Evolutionary conservation across 2,888 invertebrate species (phyloP).

Genomic region (Sesia apiformis): DNA sequence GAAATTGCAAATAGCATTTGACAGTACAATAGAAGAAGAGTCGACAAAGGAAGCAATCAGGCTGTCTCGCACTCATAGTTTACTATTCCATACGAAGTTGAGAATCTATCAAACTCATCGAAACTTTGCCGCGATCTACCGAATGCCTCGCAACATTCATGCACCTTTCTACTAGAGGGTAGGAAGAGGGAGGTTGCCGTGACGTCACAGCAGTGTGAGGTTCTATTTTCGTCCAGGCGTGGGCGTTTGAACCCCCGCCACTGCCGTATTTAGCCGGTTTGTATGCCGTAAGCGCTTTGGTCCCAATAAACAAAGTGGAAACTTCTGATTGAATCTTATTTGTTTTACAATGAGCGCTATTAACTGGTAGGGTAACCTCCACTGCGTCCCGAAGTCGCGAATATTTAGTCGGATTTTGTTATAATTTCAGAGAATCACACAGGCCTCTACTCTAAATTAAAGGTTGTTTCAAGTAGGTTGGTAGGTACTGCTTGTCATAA

Average conservation of each 20-base stretch:
- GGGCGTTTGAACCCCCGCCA: constrained; percentile 14
- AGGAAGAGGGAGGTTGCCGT: neutral
- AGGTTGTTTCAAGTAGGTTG: no score
- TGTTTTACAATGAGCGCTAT: neutral
- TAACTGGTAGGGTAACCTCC: neutral
- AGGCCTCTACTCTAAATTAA: no score
- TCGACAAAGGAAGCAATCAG: no score
- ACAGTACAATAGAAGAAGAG: no score
- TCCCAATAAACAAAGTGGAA: neutral
- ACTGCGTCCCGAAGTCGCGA: no score
- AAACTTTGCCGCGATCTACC: neutral
- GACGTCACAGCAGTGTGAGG: constrained; percentile 30
- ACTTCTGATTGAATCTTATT: neutral
- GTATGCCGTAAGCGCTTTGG: neutral
- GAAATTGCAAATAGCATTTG: no score
- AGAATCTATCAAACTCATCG: neutral
- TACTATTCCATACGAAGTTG: neutral
- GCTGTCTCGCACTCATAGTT: no score
- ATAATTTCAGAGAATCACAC: no score
- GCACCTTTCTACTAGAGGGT: neutral
- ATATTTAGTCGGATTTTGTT: no score
- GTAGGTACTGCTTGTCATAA: no score
- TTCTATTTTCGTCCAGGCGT: constrained; percentile 31
- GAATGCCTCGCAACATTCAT: neutral
- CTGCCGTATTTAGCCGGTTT: neutral